These are phyloP conservation scores for Clostera curtula DNA, from an alignment of 2,888 invertebrate species.

Conservation along the genomic window DNA sequence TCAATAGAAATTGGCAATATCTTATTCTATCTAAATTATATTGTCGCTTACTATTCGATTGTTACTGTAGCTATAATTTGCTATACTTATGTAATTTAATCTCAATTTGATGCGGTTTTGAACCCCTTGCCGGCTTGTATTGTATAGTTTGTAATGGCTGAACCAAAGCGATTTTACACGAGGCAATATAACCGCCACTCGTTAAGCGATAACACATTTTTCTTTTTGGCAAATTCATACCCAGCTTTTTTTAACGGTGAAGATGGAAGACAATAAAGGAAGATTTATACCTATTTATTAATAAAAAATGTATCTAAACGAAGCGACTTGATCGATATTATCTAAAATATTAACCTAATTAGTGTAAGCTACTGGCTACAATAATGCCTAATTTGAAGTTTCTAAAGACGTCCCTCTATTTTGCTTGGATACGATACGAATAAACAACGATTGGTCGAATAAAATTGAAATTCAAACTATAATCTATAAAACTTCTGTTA, in stretches of 20 bases:
- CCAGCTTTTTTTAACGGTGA: constrained; percentile 60
- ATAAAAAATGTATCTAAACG: constrained; percentile 58
- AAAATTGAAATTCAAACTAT: constrained; percentile 8
- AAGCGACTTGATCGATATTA: constrained; percentile 56
- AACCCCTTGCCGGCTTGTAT: constrained; percentile 51
- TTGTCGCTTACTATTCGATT: constrained; percentile 19
- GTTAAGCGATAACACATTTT: constrained; percentile 48
- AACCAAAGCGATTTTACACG: constrained; percentile 60
- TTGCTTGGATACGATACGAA: constrained; percentile 22
- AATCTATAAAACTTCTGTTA: constrained; percentile 10
- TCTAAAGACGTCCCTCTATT: constrained; percentile 32
- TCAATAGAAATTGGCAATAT: too few relatives aligned
- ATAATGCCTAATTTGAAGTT: constrained; percentile 37
- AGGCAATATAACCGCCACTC: constrained; percentile 58
- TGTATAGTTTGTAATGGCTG: constrained; percentile 45
- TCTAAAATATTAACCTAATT: constrained; percentile 62
- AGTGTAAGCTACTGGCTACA: constrained; percentile 51
- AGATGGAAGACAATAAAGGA: constrained; percentile 73
- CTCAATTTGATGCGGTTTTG: constrained; percentile 51
- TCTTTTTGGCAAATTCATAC: constrained; percentile 28
- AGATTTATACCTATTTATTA: constrained; percentile 69
- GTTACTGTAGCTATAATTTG: constrained; percentile 24
- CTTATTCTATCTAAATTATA: too few relatives aligned
- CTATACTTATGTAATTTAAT: constrained; percentile 30
- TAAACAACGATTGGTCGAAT: constrained; percentile 8